Evolutionary conservation across 2,888 invertebrate species (phyloP), one percentile per base, ranked within the genome.

Genomic region (Sphaerophoria taeniata): DNA sequence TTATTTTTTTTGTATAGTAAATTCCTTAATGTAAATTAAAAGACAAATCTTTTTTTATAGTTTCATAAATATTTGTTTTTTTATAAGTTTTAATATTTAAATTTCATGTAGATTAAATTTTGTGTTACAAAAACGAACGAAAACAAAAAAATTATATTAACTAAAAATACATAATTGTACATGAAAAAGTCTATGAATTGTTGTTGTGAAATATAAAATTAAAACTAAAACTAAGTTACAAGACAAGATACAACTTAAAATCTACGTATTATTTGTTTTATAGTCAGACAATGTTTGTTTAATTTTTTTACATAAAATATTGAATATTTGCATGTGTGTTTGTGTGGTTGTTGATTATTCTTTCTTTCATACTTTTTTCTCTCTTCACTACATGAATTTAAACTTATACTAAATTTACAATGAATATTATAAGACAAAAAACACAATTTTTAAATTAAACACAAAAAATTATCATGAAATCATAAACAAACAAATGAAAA

Each of bases 261-360:
- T 4, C 84, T 84, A 84, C 47, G 71, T 34, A 67, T 58, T 58
- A n/a, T 65, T 65, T 65, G 33, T 72, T 76, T 81, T 79, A 87
- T 87, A 79, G 79, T 80, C 80, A 76, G 84, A 82, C 85, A 85
- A 73, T 77, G 58, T 83, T 87, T 43, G 4, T 43, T 43, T 43
- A n/a, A n/a, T 43, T 43, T 5, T 43, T 43, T 86, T 88, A 88
- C 87, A 88, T 87, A 87, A 88, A 89, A 90, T 63, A 55, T 67
- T 78, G 51, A 55, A 61, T 72, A 73, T 58, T 39, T 24, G 69
- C 69, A 34, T 69, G 63, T 34, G 49, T 51, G 31, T 60, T 4
- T 51, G 31, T 60, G 58, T 67, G 36, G 75, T 56, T 69, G 56
- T 83, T 55, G 5, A 34, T 43, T 11, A 6, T 34, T 73, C 39